These are phyloP conservation scores for Lasioglossum albipes DNA, from an alignment of 1,140 invertebrate species.

Conservation along the genomic window DNA sequence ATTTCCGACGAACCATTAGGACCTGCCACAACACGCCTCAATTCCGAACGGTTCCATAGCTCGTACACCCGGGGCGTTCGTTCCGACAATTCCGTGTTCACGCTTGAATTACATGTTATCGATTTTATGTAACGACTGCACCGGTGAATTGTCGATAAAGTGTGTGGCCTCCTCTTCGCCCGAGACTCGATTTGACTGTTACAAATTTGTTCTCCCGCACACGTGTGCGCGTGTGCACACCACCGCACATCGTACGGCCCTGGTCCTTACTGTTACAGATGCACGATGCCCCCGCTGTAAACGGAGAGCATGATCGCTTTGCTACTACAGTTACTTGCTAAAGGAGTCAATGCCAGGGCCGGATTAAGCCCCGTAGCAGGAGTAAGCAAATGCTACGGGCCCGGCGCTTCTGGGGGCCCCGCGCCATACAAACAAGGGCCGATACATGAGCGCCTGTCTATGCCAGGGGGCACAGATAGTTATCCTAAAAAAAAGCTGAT, in stretches of 20 bases:
- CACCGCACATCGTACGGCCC: too few species aligned
- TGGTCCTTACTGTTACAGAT: background rate
- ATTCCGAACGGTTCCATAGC: conserved; percentile 7
- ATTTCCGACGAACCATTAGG: conserved; percentile 44
- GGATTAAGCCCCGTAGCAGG: too few species aligned
- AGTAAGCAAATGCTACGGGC: too few species aligned
- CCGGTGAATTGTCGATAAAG: conserved; percentile 1
- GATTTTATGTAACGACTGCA: background rate
- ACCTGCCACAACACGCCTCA: background rate
- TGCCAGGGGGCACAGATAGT: too few species aligned
- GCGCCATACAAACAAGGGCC: too few species aligned
- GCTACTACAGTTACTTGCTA: background rate
- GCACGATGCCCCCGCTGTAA: too few species aligned
- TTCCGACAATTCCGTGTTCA: background rate
- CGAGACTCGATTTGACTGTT: background rate
- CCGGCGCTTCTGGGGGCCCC: too few species aligned
- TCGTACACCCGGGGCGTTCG: too few species aligned
- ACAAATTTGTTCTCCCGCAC: background rate
- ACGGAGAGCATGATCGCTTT: background rate
- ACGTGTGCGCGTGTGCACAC: too few species aligned
- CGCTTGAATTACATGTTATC: background rate
- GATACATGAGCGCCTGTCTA: too few species aligned
- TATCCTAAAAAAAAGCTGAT: too few species aligned
- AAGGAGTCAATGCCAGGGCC: background rate
- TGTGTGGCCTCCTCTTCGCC: background rate